These are phyloP conservation scores for Glaucidium brasilianum DNA, from an alignment of 2,113 vertebrate species.

Conservation along the genomic window DNA sequence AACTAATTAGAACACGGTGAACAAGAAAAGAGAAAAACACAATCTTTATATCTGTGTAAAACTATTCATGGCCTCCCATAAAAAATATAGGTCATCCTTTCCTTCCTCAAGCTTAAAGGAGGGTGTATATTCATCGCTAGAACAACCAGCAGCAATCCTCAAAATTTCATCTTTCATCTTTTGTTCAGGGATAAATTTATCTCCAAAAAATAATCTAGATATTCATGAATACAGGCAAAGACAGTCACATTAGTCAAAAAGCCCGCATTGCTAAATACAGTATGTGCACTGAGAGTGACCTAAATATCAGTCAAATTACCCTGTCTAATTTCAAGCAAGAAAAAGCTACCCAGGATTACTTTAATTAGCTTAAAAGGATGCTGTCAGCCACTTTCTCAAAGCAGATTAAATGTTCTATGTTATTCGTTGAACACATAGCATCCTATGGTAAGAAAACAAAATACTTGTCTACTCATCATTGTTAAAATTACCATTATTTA, in stretches of 20 bases:
- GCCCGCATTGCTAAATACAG: constrained; percentile 24
- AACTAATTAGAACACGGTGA: constrained; percentile 31
- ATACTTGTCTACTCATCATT: background rate
- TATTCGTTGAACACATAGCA: background rate
- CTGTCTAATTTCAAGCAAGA: constrained; percentile 32
- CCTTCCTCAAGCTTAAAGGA: background rate
- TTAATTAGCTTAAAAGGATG: constrained; percentile 53
- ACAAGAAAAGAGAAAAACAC: background rate
- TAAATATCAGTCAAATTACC: constrained; percentile 54
- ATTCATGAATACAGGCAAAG: constrained; percentile 13
- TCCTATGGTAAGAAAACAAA: constrained; percentile 22
- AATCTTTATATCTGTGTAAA: background rate
- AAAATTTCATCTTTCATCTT: constrained; percentile 18
- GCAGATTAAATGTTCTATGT: background rate
- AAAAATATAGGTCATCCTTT: background rate
- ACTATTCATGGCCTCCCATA: background rate
- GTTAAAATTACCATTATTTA: background rate
- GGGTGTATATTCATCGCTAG: background rate
- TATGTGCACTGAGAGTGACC: constrained; percentile 23
- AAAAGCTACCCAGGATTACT: constrained; percentile 41
- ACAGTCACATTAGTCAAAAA: background rate
- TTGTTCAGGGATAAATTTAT: background rate
- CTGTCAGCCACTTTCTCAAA: background rate
- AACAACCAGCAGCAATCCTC: background rate
- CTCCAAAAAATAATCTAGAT: constrained; percentile 28